Evolutionary conservation across 2,113 vertebrate genomes (phyloP), one percentile per base, ranked within the genome.

Genomic region (Amphilophus citrinellus): DNA sequence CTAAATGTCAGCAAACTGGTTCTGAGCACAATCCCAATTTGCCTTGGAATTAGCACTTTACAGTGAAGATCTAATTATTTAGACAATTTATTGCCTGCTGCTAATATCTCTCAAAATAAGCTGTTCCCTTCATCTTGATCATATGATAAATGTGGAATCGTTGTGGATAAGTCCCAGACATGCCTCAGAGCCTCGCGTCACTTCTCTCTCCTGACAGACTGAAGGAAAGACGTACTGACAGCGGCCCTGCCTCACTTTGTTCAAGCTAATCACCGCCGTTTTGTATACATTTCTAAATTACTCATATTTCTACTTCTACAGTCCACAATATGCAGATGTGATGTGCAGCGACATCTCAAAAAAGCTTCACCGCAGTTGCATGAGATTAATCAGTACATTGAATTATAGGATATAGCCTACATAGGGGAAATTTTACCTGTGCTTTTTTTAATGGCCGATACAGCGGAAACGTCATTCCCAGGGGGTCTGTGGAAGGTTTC

Each of bases 1-100:
- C 92, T 96, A 96, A 96, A 96, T 96, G 96, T 96, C 95, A 96
- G 94, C 95, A 95, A 96, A 96, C 94, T 94, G 93, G 86, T 95
- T 96, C 92, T 94, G 95, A 96, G 88, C 85, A 83, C 93, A 94
- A 95, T 96, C 94, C 92, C 90, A 95, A 95, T 95, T 96, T 96
- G 94, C 93, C 95, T 95, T 94, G 92, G 95, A 96, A 96, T 96
- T 96, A 96, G 93, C 90, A 86, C 91, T 91, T 94, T 93, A 90
- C 85, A 76, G 65, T 84, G 88, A 92, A 88, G 90, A 93, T 94
- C 90, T 95, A 95, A 96, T 96, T 95, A 94, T 95, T 96, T 93
- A 92, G 95, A 96, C 95, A 95, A 94, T 94, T 92, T 91, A 93
- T 94, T 90, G 95, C 95, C 94, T 89, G 86, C 86, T 89, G 90